Base-by-base conservation (phyloP, 2,888 invertebrate genomes). In the Entomobrya multifasciata region DNA sequence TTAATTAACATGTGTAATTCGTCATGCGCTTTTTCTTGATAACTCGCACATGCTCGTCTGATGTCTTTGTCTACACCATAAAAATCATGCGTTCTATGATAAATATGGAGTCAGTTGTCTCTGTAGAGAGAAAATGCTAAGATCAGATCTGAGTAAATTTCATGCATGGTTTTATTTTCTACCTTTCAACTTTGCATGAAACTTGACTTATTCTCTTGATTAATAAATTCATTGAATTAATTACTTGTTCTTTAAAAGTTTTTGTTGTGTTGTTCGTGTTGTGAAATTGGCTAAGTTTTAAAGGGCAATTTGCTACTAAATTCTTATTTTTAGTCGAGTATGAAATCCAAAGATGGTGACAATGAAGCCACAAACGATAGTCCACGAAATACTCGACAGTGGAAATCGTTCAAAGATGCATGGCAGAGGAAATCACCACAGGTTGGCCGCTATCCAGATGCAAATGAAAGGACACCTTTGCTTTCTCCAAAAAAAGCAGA, bases 381-480 rank as follows among this genome's bases (percentile, higher is more conserved):
- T 67, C 85, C 85, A 1, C 20, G 85, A 30, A 47, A 52, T 17
- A 70, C 85, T 10, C 44, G 67, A 22, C 85, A 78, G n/a, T 85
- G 85, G 85, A 85, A 36, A 36, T 4, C 36, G 4, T 36, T 36
- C 5, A 36, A 36, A 36, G 36, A 8, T 36, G 20, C 13, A 1
- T 20, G 85, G 47, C 52, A 70, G 30, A 25, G 30, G 15, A n/a
- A 20, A 15, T 11, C 65, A 11, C 22, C 78, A 13, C 17, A 13
- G 20, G 13, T 11, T 13, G 49, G 47, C n/a, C n/a, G n/a, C 8
- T 17, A 36, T 60, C 81, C 65, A 22, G 78, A 77, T 41, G 70
- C 25, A 10, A 85, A 78, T 20, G 88, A 88, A 36, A 80, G 65
- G 25, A 80, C 85, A 5, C 88, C 88, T 0, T 62, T 88, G 15